Conservation (phyloP, 2,113 vertebrate species). For the Vimba vimba region DNA sequence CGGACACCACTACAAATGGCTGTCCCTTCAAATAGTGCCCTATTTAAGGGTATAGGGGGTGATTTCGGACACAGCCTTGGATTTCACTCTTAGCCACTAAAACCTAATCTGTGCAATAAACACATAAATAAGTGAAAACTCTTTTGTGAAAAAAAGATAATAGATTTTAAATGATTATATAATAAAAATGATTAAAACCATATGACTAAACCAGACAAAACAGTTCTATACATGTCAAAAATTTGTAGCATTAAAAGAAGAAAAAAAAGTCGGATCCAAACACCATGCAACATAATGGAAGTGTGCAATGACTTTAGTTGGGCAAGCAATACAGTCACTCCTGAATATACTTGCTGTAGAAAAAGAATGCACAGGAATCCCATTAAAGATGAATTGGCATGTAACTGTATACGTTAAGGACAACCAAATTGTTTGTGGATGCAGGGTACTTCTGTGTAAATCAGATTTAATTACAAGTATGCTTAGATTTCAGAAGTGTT, state of each 20-base stretch:
- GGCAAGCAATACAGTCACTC: background rate
- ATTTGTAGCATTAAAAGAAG: background rate
- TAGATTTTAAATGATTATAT: background rate
- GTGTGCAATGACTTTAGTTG: background rate
- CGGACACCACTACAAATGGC: no score
- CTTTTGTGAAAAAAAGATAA: background rate
- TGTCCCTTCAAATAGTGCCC: no score
- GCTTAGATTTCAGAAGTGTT: conserved; percentile 5
- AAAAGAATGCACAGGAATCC: background rate
- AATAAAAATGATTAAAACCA: background rate
- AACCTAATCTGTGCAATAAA: background rate
- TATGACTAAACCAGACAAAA: background rate
- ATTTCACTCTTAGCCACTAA: no score
- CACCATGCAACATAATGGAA: background rate
- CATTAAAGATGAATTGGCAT: background rate
- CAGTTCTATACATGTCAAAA: background rate
- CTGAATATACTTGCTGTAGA: background rate
- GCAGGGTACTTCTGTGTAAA: conserved; percentile 6
- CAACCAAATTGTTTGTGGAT: background rate
- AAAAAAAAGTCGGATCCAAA: background rate
- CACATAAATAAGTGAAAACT: background rate
- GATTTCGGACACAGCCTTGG: no score
- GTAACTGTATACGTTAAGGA: background rate
- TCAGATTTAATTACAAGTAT: background rate
- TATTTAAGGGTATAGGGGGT: no score